Base-by-base conservation (phyloP, 2,113 vertebrate genomes). In the Crotalus viridis region DNA sequence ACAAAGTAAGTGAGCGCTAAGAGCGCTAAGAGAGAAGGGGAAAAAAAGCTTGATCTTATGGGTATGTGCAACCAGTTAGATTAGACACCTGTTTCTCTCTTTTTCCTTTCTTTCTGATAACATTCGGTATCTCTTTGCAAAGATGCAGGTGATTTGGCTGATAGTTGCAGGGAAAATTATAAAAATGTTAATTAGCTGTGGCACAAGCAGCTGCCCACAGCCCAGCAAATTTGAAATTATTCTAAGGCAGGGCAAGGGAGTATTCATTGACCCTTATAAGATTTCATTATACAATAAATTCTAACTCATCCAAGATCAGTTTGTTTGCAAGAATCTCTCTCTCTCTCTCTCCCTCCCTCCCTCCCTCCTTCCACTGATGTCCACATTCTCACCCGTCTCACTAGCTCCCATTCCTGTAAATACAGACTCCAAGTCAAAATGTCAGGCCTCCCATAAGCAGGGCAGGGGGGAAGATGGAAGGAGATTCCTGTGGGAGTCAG, bases 401-500 rank as follows among this genome's bases (percentile, higher is more conserved):
- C 57, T 92, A 91, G 85, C 89, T 81, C 95, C 1, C 0, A 90
- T 96, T 97, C 95, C 96, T 10, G 88, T 96, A 93, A 0, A 3
- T 93, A 94, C 93, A 96, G 94, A 97, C 95, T 74, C 48, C 96
- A 95, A 94, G 94, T 96, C 92, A 91, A 97, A 97, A 96, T 95
- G 96, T 95, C 97, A 97, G 89, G 95, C 96, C 97, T 97, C 96
- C 95, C 96, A 54, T 95, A 92, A 94, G 96, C 94, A 0, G 12
- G 93, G 94, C 90, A 91, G 92, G 9, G 93, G 94, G 93, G 94
- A 90, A 4, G 90, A 97, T 97, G 96, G 93, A 94, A 96, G 95
- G 95, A 93, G 94, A 96, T 96, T 97, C 97, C 96, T 97, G 97
- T 97, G 97, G 97, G 98, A 97, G 97, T 81, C 74, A 81, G 74